Percentiles rank a stretch among this genome's conserved stretches.
phyloP scores from a whole-genome alignment of 2,797 vertebrate species.

The Cebuella pygmaea region DNA sequence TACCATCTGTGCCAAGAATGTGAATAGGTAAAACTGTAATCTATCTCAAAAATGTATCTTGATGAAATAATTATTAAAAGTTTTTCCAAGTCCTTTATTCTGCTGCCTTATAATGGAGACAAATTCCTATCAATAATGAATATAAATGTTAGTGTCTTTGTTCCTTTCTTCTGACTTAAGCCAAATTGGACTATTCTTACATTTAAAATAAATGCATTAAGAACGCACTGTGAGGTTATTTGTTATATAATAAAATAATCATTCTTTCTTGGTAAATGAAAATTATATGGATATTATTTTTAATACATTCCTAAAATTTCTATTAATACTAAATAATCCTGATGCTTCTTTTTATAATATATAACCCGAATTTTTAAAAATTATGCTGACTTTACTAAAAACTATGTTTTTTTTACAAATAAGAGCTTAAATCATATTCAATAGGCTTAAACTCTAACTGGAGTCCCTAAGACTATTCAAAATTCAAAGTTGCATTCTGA shows the following conservation, averaged over 20 bases:
- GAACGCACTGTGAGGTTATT: not conserved
- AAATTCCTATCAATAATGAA: constrained; percentile 75
- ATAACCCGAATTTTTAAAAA: constrained; percentile 19
- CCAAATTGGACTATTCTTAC: constrained; percentile 30
- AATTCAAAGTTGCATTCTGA: constrained; percentile 85
- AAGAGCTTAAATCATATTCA: constrained; percentile 76
- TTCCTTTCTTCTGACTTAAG: constrained; percentile 53
- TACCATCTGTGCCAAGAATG: constrained; percentile 41
- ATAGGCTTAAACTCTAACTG: constrained; percentile 68
- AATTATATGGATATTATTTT: not conserved
- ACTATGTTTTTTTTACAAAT: constrained; percentile 38
- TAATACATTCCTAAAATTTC: constrained; percentile 18
- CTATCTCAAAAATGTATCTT: constrained; percentile 48
- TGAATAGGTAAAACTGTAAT: constrained; percentile 46
- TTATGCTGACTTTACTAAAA: constrained; percentile 49
- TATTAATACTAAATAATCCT: not conserved
- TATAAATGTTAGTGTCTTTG: constrained; percentile 55
- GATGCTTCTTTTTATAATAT: not conserved
- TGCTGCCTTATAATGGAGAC: constrained; percentile 81
- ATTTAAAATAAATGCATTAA: constrained; percentile 60
- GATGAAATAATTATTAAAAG: constrained; percentile 65
- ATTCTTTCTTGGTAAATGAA: not conserved
- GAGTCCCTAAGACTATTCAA: constrained; percentile 82
- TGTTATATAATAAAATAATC: constrained; percentile 27
- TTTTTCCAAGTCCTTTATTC: constrained; percentile 72